Evolutionary conservation across 2,888 invertebrate genomes (phyloP), one percentile per base, ranked within the genome.

Genomic region (Parnassius mnemosyne): DNA sequence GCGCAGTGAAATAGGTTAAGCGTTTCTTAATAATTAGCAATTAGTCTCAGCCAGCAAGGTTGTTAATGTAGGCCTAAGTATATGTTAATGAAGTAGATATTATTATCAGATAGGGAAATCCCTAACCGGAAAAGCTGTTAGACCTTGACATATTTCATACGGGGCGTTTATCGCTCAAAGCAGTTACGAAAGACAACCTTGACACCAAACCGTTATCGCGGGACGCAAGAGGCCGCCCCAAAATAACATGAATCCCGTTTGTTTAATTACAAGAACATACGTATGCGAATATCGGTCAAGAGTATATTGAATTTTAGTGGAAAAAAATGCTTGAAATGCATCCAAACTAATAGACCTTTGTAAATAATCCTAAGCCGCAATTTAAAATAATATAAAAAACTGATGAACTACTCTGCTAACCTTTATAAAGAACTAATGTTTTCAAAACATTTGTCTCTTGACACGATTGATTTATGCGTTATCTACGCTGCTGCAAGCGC

Each of bases 131-230:
- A 85, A 81, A 80, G 75, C 75, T 74, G 70, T 73, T 72, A 74
- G 73, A 68, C 89, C 89, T 87, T 89, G 89, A 81, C 89, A 88
- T 78, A 76, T 82, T 77, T 88, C 73, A 68, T 68, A 70, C 70
- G 67, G 68, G 73, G 69, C 74, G 76, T 73, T 77, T 76, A 76
- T 74, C 76, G 68, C 75, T 67, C 69, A 66, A 5, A 66, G 65
- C 70, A 71, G 79, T 89, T 89, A 90, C 85, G 83, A 84, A 82
- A 89, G 74, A 50, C 63, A 79, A 79, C 90, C 90, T 90, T 90
- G 90, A 90, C 90, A 91, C 85, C 81, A 86, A 84, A 88, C 77
- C 77, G 80, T 86, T 89, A 91, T 89, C 89, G 84, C 80, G 76
- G 78, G 83, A 82, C 80, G 84, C 80, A 83, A 87, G 85, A 88